phyloP scores from a whole-genome alignment of 1,140 invertebrate species.

The Drosophila azteca region DNA sequence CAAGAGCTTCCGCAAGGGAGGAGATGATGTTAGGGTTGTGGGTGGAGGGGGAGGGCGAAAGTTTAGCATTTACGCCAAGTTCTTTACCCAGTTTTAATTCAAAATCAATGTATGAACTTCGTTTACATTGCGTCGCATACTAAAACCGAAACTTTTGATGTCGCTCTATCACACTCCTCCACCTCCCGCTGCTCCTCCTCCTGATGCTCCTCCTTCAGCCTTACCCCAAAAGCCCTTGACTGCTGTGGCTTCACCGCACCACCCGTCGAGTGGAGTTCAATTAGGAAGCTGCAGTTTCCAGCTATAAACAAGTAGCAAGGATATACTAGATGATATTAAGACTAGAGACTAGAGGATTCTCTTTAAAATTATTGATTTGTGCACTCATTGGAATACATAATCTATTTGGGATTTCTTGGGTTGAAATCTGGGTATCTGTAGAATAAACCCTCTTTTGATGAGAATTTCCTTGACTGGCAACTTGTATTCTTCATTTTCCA shows the following conservation, averaged over 20 bases:
- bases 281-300: constrained; percentile 36
- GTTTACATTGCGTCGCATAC: constrained; percentile 74
- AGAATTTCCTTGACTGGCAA: too few relatives aligned
- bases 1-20: background rate
- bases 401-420: too few relatives aligned
- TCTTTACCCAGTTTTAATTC: constrained; percentile 81
- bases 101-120: constrained; percentile 82
- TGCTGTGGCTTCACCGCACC: constrained; percentile 11
- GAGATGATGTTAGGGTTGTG: background rate
- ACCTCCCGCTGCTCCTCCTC: background rate
- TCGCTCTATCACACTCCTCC: constrained; percentile 22
- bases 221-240: too few relatives aligned
- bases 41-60: constrained; percentile 33
- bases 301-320: constrained; percentile 17
- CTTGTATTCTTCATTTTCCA: too few relatives aligned
- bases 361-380: too few relatives aligned
- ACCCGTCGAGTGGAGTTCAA: constrained; percentile 26
- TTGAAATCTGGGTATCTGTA: constrained; percentile 32
- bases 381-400: too few relatives aligned
- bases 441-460: background rate
- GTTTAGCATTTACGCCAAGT: constrained; percentile 71
- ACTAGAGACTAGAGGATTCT: too few relatives aligned
- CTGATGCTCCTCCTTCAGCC: background rate
- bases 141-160: constrained; percentile 64
- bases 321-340: too few relatives aligned